Conservation (phyloP, 2,797 vertebrate species). For the Eupleurogrammus muticus region DNA sequence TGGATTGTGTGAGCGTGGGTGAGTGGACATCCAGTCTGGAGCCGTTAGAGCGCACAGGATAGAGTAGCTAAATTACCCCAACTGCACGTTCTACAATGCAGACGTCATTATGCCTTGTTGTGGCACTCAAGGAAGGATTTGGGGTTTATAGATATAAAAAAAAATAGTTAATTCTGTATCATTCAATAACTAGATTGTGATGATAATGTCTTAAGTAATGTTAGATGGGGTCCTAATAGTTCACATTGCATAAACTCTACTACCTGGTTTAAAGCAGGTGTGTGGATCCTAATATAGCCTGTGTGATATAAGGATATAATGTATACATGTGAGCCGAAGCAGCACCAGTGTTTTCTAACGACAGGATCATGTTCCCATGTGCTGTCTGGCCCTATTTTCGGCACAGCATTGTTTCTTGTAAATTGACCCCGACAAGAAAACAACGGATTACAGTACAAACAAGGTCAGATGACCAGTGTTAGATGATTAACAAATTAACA, state of each 20-base stretch:
- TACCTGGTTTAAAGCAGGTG: not conserved
- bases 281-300: not conserved
- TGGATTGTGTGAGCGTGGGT: too few relatives aligned
- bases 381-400: constrained; percentile 51
- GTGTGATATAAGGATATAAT: constrained; percentile 4
- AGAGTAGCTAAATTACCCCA: not conserved
- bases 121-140: not conserved
- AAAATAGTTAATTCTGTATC: not conserved
- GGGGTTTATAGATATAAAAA: not conserved
- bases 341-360: constrained; percentile 17
- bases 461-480: constrained; percentile 31
- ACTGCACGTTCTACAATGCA: not conserved
- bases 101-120: not conserved
- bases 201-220: not conserved
- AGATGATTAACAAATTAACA: constrained; percentile 26
- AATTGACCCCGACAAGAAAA: constrained; percentile 32
- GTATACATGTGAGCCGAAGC: not conserved
- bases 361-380: constrained; percentile 14
- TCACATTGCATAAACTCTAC: not conserved
- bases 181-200: not conserved
- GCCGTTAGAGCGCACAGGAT: not conserved
- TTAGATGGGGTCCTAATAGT: too few relatives aligned
- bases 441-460: constrained; percentile 37
- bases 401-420: constrained; percentile 13
- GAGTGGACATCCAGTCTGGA: constrained; percentile 4